Conservation (phyloP, 2,888 invertebrate species). For the Ormyrus thymus region DNA sequence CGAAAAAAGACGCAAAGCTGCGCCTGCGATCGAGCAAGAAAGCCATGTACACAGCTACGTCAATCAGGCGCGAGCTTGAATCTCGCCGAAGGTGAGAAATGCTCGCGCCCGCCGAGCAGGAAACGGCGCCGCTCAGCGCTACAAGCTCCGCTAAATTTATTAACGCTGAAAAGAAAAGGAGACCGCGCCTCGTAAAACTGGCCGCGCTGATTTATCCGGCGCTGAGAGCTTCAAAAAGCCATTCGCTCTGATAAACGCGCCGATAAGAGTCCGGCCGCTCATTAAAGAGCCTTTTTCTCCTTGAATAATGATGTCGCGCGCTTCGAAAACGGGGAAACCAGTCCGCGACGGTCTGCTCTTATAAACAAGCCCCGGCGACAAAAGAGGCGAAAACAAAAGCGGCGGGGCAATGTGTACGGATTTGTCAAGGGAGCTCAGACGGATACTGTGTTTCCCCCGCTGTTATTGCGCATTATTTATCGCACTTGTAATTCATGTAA, state of each 20-base stretch:
- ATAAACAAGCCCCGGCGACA: not conserved
- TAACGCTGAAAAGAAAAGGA: no score
- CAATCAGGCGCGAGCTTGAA: no score
- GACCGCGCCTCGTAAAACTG: no score
- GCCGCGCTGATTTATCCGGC: slow-evolving; percentile 17
- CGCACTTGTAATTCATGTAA: slow-evolving; percentile 47
- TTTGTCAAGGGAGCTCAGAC: slow-evolving; percentile 41
- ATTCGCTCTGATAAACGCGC: slow-evolving; percentile 27
- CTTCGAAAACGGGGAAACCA: no score
- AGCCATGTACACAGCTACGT: no score
- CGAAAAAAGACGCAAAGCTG: no score
- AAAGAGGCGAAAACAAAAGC: slow-evolving; percentile 4
- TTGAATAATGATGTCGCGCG: not conserved
- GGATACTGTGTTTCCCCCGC: not conserved
- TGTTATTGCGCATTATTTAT: slow-evolving; percentile 44
- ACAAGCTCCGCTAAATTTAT: no score
- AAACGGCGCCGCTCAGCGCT: no score
- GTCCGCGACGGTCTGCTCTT: no score
- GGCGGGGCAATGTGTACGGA: slow-evolving; percentile 29
- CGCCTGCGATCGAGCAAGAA: no score
- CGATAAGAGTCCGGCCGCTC: slow-evolving; percentile 13
- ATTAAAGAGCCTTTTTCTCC: slow-evolving; percentile 6
- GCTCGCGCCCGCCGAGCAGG: no score
- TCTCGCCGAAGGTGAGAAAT: no score
- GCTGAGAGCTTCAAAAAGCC: slow-evolving; percentile 1